Evolutionary conservation across 2,113 vertebrate genomes (phyloP), one percentile per base, ranked within the genome.

Genomic region (Polyodon spathula): DNA sequence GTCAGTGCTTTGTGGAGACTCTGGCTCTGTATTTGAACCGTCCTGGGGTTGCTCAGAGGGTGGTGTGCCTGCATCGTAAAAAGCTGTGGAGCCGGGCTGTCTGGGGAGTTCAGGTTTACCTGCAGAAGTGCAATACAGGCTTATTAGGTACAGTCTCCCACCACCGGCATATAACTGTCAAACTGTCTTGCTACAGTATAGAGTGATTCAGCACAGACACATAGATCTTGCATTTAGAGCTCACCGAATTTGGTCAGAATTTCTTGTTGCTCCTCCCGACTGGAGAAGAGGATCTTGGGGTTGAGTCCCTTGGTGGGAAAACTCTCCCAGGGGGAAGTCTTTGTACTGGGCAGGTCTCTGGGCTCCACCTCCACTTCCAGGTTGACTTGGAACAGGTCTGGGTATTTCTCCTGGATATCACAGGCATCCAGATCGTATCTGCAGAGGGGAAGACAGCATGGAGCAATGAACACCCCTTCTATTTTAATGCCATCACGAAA

Each of bases 351-450:
- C 65, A 78, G 80, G 12, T 97, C 95, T 61, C 88, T 85, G 59
- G 95, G 78, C 64, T 94, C 93, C 65, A 99, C 92, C 67, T 97
- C 94, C 9, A 99, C 91, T 67, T 98, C 92, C 54, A 98, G 73
- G 76, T 91, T 92, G 51, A 97, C 95, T 81, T 99, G 94, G 85
- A 99, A 99, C 59, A 97, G 78, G 71, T 99, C 96, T 0, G 94
- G 95, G 37, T 97, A 99, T 62, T 99, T 99, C 81, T 99, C 95
- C 78, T 97, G 96, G 78, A 99, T 99, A 72, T 99, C 96, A 52
- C 95, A 98, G 0, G 96, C 96, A 39, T 99, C 96, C 69, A 99
- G 76, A 76, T 99, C 95, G 55, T 99, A 99, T 69, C 96, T 99
- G 78, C 6, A 65, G 67, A 37, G 42, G 39, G 69, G 39, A 14